A percentile compares a stretch with the other conserved stretches of the same genome.
These are phyloP conservation scores for Acrossocheilus fasciatus DNA, from an alignment of 2,797 vertebrate genomes.

Conservation along the genomic window DNA sequence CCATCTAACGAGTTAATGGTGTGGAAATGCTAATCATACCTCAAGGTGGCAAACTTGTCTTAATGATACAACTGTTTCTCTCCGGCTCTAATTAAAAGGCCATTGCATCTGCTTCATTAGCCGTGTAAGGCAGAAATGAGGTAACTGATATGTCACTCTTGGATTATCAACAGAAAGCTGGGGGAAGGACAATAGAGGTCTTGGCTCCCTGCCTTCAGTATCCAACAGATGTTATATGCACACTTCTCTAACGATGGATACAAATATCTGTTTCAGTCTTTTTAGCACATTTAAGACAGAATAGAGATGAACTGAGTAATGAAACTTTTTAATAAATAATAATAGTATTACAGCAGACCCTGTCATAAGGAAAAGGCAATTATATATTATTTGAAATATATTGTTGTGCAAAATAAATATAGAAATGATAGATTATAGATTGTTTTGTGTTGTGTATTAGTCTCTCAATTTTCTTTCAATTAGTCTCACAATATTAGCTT, in stretches of 20 bases:
- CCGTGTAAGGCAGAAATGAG: conserved; percentile 42
- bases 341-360: not conserved
- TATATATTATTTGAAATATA: not conserved
- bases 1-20: conserved; percentile 58
- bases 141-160: conserved; percentile 52
- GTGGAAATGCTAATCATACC: conserved; percentile 58
- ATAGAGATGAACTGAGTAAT: not conserved
- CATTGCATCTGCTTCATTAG: conserved; percentile 39
- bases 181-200: conserved; percentile 31
- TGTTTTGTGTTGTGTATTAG: conserved; percentile 1
- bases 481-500: not conserved
- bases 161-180: conserved; percentile 35
- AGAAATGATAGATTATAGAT: not conserved
- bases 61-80: conserved; percentile 44
- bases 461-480: not conserved
- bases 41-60: conserved; percentile 61
- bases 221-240: not conserved
- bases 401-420: not conserved
- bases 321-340: not conserved
- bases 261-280: not conserved
- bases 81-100: conserved; percentile 54
- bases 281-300: not conserved
- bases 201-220: conserved; percentile 4
- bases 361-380: not conserved
- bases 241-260: not conserved